Conservation (phyloP, 2,113 vertebrate species). For the Vulpes lagopus region DNA sequence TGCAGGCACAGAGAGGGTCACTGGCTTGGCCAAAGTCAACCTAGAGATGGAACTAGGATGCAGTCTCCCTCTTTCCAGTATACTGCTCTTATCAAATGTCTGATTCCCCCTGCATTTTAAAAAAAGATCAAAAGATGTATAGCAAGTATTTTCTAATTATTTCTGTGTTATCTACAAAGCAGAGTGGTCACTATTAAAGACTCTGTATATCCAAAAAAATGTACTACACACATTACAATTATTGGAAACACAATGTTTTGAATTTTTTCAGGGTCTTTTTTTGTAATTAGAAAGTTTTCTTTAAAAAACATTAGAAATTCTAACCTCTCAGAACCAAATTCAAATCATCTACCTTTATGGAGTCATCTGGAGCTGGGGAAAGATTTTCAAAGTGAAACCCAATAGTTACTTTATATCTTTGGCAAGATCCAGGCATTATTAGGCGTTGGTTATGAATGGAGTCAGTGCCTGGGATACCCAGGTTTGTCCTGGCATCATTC, state of each 20-base stretch:
- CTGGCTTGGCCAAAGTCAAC: background rate
- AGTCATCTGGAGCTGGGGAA: background rate
- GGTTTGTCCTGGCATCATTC: background rate
- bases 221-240: background rate
- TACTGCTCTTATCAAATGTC: background rate
- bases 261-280: background rate
- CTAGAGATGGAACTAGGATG: background rate
- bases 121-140: background rate
- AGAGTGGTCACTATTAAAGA: background rate
- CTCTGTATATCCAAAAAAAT: background rate
- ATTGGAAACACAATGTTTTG: background rate
- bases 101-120: background rate
- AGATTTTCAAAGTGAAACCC: background rate
- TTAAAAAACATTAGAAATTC: background rate
- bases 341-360: background rate
- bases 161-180: background rate
- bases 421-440: background rate
- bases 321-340: background rate
- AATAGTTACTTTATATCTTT: background rate
- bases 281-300: constrained; percentile 12
- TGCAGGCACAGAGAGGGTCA: background rate
- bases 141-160: background rate
- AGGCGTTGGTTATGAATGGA: background rate
- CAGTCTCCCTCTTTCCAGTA: background rate
- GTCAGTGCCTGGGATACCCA: background rate